Evolutionary conservation across 2,888 invertebrate species (phyloP).

Genomic region (Pharmacophagus antenor): DNA sequence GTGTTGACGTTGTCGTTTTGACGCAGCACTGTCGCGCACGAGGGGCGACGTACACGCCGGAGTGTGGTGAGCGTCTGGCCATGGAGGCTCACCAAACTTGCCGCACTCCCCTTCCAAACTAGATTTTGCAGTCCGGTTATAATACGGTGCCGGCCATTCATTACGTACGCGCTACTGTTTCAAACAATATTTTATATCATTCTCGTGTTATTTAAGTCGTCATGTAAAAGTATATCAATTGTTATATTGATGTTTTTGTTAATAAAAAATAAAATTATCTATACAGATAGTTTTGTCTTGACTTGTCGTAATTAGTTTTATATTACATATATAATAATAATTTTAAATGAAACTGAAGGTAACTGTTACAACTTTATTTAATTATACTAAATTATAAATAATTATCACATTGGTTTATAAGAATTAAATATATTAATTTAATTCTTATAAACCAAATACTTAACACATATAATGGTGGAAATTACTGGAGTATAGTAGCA

Average conservation of each 20-base stretch:
- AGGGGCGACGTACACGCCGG: slow-evolving; percentile 67
- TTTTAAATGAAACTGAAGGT: no score
- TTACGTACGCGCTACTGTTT: slow-evolving; percentile 71
- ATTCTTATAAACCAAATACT: no score
- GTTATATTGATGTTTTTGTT: background rate
- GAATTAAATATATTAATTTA: no score
- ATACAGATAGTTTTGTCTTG: no score
- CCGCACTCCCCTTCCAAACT: slow-evolving; percentile 78
- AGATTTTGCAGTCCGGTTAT: slow-evolving; percentile 78
- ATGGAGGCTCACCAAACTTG: slow-evolving; percentile 79
- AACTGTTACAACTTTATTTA: no score
- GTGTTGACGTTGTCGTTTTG: slow-evolving; percentile 36
- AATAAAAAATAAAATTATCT: no score
- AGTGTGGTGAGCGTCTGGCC: slow-evolving; percentile 80
- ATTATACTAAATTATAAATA: no score
- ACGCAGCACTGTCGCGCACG: slow-evolving; percentile 40
- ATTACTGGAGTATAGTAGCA: no score
- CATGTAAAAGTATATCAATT: slow-evolving; percentile 4
- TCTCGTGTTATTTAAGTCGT: slow-evolving; percentile 21
- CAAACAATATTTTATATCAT: slow-evolving; percentile 59
- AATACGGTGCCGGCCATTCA: slow-evolving; percentile 71
- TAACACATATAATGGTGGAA: no score
- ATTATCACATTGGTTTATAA: no score
- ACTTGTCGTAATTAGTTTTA: no score
- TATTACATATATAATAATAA: no score